Evolutionary conservation across 2,113 vertebrate genomes (phyloP).

Genomic region (Elephantulus edwardii): DNA sequence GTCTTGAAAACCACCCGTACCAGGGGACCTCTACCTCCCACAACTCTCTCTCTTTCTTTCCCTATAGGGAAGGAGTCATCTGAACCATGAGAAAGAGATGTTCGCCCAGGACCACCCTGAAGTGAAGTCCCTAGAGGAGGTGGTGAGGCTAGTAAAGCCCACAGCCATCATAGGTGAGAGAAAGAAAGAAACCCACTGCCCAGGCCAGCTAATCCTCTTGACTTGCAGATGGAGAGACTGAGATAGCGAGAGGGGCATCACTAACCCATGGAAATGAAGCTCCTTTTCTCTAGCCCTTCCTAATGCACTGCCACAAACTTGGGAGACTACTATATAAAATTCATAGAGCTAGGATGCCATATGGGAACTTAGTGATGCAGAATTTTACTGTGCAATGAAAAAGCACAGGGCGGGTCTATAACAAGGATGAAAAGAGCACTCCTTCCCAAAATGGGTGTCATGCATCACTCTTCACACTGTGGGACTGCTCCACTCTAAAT

Average conservation of each 20-base stretch:
- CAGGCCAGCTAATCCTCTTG: conserved; percentile 31
- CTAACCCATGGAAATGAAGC: not conserved
- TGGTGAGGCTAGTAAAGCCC: conserved; percentile 93
- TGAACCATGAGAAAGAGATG: conserved; percentile 94
- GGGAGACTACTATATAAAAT: not conserved
- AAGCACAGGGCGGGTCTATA: not conserved
- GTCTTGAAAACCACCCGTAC: not conserved
- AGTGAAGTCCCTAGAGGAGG: conserved; percentile 92
- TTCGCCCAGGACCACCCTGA: conserved; percentile 95
- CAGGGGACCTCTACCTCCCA: too few relatives aligned
- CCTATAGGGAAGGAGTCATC: conserved; percentile 90
- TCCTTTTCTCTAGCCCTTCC: not conserved
- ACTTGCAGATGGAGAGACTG: conserved; percentile 30
- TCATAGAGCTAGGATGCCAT: not conserved
- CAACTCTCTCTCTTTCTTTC: not conserved
- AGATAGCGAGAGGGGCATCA: not conserved
- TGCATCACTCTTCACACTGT: not conserved
- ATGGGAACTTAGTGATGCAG: not conserved
- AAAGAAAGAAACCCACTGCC: not conserved
- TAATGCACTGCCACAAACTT: not conserved
- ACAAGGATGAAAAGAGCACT: not conserved
- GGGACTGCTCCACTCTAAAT: not conserved
- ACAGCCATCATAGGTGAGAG: conserved; percentile 93
- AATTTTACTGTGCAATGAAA: not conserved
- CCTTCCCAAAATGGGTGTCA: not conserved